Evolutionary conservation across 2,797 vertebrate species (phyloP), one percentile per base, ranked within the genome.

Genomic region (Anabacerthia variegaticeps): DNA sequence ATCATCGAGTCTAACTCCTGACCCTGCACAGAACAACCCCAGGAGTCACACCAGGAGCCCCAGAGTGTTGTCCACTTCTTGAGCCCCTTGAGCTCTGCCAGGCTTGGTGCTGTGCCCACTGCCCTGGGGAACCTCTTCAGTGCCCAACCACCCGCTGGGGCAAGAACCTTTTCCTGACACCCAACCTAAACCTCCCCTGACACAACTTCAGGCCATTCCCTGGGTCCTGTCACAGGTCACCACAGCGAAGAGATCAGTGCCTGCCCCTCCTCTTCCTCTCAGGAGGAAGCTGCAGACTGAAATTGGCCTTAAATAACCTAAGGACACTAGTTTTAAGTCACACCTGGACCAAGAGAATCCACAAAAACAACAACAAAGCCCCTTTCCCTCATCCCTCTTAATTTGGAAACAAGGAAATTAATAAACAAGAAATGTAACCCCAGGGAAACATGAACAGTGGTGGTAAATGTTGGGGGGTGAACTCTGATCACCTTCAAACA

Each of bases 21-120:
- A 30, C 23, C 26, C 52, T 12, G 22, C 30, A 32, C 22, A 66
- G 21, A 7, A 48, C 27, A 17, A 39, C 6, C 19, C 30, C 51
- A 44, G 13, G 6, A 54, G 12, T 67, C 39, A 22, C 30, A 34
- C 14, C 24, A 0, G 1, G 26, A 23, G 16, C 15, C 32, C 19
- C 12, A 39, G 52, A 58, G n/a, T 0, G 0, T 19, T 41, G 12
- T 41, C 17, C 54, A 7, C 17, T 32, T 2, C 27, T 34, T 46
- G 68, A 55, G 18, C 30, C 55, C 30, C 26, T 30, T 37, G 59
- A 62, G 19, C 32, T 69, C 32, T 62, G 36, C 1, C 49, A 49
- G 22, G 2, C 10, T 61, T 49, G 41, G 30, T 12, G 54, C 69
- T 41, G 41, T 41, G 41, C 15, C 41, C 41, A 41, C 41, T 41